A percentile compares a stretch with the other conserved stretches of the same genome.
These are phyloP conservation scores for Percopsis omiscomaycus DNA, from an alignment of 2,797 vertebrate species.

Conservation along the genomic window DNA sequence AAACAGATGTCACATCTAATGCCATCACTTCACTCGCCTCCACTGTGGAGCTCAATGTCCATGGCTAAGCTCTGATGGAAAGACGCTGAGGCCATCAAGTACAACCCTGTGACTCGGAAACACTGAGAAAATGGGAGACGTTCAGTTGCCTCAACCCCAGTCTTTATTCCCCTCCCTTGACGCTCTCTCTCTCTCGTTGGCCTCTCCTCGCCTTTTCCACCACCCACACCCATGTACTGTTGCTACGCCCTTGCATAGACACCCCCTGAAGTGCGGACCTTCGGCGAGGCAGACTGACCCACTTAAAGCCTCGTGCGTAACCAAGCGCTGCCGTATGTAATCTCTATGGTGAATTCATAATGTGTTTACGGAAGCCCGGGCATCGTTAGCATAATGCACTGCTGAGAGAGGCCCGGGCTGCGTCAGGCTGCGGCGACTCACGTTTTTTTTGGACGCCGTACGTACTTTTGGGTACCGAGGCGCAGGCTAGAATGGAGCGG, in stretches of 20 bases:
- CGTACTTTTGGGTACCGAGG: constrained; percentile 13
- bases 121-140: neutral
- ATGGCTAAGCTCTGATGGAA: constrained; percentile 15
- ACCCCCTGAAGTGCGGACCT: constrained; percentile 22
- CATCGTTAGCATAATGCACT: constrained; percentile 53
- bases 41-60: constrained; percentile 9
- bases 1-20: constrained; percentile 38
- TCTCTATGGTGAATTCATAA: constrained; percentile 66
- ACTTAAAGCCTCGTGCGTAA: constrained; percentile 58
- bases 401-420: constrained; percentile 8
- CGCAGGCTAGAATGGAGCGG: constrained; percentile 16
- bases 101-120: neutral
- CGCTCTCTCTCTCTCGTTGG: neutral
- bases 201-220: neutral
- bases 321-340: constrained; percentile 40
- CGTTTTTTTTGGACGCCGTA: constrained; percentile 4
- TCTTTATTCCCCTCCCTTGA: neutral
- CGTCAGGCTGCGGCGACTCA: constrained; percentile 11
- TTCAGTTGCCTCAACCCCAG: neutral
- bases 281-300: constrained; percentile 47
- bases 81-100: constrained; percentile 21
- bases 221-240: constrained; percentile 2
- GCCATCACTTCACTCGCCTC: constrained; percentile 14
- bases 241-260: neutral
- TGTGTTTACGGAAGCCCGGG: constrained; percentile 43